phyloP scores from a whole-genome alignment of 2,888 invertebrate species.

The Euspilapteryx auroguttella region DNA sequence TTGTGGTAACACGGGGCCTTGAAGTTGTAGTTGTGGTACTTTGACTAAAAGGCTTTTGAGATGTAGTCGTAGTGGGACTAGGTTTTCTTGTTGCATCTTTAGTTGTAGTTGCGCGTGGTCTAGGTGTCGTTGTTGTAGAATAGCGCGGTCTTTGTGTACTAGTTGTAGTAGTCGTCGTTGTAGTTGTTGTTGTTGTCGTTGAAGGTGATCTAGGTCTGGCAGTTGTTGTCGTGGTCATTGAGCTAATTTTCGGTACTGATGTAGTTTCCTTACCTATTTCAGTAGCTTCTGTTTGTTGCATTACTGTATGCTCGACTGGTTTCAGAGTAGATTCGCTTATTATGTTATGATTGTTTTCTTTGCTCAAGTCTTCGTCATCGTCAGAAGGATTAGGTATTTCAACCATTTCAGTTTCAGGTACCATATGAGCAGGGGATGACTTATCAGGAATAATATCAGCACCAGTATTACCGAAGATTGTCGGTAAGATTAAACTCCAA shows the following conservation, averaged over 20 bases:
- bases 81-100: constrained; percentile 3
- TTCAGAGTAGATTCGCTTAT: constrained; percentile 14
- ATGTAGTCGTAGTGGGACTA: constrained; percentile 5
- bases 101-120: constrained; percentile 9
- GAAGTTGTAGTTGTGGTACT: constrained; percentile 2
- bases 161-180: constrained; percentile 9
- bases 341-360: constrained; percentile 25
- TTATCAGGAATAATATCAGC: constrained; percentile 62
- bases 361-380: constrained; percentile 23
- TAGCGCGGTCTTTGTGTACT: constrained; percentile 5
- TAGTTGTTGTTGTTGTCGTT: constrained; percentile 11
- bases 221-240: constrained; percentile 12
- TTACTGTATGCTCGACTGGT: constrained; percentile 13
- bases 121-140: constrained; percentile 11
- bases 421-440: constrained; percentile 27
- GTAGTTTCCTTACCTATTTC: neutral
- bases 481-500: constrained; percentile 82
- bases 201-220: constrained; percentile 12
- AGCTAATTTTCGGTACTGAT: constrained; percentile 5
- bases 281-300: constrained; percentile 2
- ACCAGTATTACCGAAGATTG: constrained; percentile 74
- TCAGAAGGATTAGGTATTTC: constrained; percentile 20
- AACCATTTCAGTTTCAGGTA: constrained; percentile 44
- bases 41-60: constrained; percentile 1
- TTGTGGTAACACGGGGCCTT: constrained; percentile 6